Evolutionary conservation across 2,888 invertebrate genomes (phyloP), one percentile per base, ranked within the genome.

Genomic region (Platerodrilus igneus): DNA sequence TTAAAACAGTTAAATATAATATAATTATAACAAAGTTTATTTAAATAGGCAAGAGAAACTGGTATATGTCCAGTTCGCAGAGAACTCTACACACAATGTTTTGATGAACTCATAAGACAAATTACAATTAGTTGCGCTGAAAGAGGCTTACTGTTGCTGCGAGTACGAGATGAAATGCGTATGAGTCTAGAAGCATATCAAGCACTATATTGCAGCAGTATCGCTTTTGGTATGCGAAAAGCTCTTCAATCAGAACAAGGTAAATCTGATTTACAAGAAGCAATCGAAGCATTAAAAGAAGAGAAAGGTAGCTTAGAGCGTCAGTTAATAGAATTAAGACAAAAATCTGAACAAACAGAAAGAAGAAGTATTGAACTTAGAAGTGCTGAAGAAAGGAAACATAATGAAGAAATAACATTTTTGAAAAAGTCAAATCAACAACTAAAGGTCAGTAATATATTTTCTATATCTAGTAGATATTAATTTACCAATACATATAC

Each of bases 141-240:
- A 71, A 75, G 96, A 54, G 97, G 97, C 2, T 74, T 97, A n/a
- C 70, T 99, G 4, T 70, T 99, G 30, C 71, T 96, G 34, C 76
- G 96, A 53, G 88, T 97, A 3, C 77, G 97, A 13, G 96, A 99
- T 64, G 97, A 99, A 72, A 86, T 96, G 40, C 78, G 87, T 49
- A 94, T 97, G 84, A 95, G 96, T 0, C 86, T 97, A 71, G 88
- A 93, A 57, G 94, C 96, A 0, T 97, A 94, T 63, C 93, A 95
- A 68, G 91, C 93, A 0, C 74, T 99, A 2, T 95, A 96, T 62
- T 96, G 96, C 66, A 95, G 95, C 67, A 93, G 95, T 36, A 90
- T 96, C 33, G 95, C 96, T 1, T 99, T 95, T 64, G 96, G 95
- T 15, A 92, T 97, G 83, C 79, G 96, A 46, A 97, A 99, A 73